A percentile compares a stretch with the other conserved stretches of the same genome.
These are phyloP conservation scores for Platysteira castanea DNA, from an alignment of 2,113 vertebrate genomes.

Conservation along the genomic window DNA sequence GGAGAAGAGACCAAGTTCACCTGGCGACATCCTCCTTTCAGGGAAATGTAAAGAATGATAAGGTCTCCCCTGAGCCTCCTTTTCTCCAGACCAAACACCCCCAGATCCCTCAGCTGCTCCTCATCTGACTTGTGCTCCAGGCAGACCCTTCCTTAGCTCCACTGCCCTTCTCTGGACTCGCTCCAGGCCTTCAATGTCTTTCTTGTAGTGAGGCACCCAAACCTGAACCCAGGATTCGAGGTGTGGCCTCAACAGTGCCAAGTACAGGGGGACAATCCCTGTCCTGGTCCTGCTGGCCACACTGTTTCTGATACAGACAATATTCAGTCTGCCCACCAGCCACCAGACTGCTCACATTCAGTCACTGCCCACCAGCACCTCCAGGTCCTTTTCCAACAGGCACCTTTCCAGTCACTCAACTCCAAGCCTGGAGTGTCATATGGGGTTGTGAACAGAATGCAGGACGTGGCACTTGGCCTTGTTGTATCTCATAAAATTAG, in stretches of 20 bases:
- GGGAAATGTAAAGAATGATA: rapidly evolving
- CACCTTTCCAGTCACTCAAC: neutral
- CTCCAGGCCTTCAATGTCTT: neutral
- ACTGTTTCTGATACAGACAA: neutral
- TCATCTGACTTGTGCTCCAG: neutral
- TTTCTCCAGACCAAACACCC: neutral
- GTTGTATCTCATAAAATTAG: neutral
- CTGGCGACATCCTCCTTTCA: neutral
- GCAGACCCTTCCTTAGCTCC: neutral
- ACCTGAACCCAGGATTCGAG: rapidly evolving
- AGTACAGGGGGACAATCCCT: neutral
- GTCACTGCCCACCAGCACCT: rapidly evolving
- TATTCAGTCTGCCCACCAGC: too few species aligned
- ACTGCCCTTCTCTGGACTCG: rapidly evolving
- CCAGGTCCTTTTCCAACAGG: neutral
- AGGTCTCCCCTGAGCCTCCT: neutral
- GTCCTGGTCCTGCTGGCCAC: neutral
- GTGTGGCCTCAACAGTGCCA: rapidly evolving
- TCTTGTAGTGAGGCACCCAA: neutral
- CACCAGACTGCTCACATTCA: too few species aligned
- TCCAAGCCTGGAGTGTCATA: neutral
- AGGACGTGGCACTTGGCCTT: neutral
- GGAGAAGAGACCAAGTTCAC: neutral
- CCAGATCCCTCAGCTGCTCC: neutral
- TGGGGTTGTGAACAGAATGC: neutral